Evolutionary conservation across 2,888 invertebrate genomes (phyloP).

Genomic region (Drosophila anomelani): DNA sequence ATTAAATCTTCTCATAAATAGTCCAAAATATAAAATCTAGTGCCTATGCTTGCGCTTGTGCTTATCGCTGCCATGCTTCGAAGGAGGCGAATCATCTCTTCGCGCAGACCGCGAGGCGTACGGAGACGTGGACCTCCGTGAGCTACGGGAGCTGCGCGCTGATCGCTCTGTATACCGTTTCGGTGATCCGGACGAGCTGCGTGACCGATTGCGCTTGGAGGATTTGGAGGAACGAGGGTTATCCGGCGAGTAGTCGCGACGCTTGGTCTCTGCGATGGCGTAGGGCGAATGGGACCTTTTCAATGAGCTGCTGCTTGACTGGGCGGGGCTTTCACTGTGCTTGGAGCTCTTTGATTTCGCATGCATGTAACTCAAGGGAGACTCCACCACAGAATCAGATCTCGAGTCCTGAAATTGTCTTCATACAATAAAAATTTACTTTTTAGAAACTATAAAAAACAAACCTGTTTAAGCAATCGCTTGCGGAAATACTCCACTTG

Average conservation of each 20-base stretch:
- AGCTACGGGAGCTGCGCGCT: constrained; percentile 71
- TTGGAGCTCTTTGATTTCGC: constrained; percentile 53
- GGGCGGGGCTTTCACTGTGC: constrained; percentile 70
- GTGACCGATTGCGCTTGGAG: constrained; percentile 76
- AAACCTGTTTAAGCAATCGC: constrained; percentile 93
- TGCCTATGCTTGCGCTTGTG: constrained; percentile 86
- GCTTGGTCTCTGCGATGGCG: constrained; percentile 63
- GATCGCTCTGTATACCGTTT: constrained; percentile 78
- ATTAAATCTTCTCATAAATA: constrained; percentile 1
- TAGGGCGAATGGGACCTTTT: constrained; percentile 85
- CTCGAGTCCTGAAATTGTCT: constrained; percentile 55
- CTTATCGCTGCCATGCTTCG: constrained; percentile 83
- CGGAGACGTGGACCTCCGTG: constrained; percentile 74
- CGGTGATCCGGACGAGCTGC: constrained; percentile 79
- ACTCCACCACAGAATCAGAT: constrained; percentile 67
- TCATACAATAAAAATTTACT: not conserved
- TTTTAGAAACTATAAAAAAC: not conserved
- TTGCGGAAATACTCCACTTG: constrained; percentile 96
- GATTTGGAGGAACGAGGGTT: constrained; percentile 66
- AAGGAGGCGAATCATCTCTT: constrained; percentile 67
- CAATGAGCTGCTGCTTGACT: constrained; percentile 59
- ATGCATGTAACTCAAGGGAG: constrained; percentile 73
- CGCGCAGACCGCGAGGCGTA: constrained; percentile 62
- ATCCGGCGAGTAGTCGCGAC: constrained; percentile 52
- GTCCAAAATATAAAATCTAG: constrained; percentile 16